Conservation (phyloP, 2,888 invertebrate genomes). For the Himalopsyche tibetana region DNA sequence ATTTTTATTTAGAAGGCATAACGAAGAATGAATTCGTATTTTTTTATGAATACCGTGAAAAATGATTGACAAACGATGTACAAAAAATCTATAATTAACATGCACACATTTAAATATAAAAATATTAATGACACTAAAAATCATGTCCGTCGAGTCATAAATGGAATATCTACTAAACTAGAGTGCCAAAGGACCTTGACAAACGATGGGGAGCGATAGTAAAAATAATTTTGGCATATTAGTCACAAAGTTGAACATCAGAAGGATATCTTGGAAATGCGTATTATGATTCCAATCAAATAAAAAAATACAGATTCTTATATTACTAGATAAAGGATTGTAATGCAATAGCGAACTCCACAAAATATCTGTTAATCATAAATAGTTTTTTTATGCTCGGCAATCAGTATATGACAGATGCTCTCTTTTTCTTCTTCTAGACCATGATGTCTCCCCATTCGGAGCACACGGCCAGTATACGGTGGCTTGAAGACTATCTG, state of each 20-base stretch:
- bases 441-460: no score
- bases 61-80: no score
- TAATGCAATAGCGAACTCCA: constrained; percentile 15
- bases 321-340: not conserved
- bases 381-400: not conserved
- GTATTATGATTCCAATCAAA: not conserved
- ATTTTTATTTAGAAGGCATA: no score
- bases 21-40: no score
- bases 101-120: not conserved
- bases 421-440: no score
- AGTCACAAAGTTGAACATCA: not conserved
- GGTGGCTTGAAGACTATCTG: no score
- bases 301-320: constrained; percentile 27
- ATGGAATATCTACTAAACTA: not conserved
- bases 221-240: constrained; percentile 14
- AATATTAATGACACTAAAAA: not conserved
- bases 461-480: no score
- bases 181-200: not conserved
- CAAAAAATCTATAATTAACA: not conserved
- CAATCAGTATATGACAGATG: not conserved
- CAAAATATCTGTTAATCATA: not conserved
- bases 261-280: not conserved
- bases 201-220: not conserved
- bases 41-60: no score
- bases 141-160: not conserved